phyloP scores from a whole-genome alignment of 2,888 invertebrate species.

The Chirona hameri region DNA sequence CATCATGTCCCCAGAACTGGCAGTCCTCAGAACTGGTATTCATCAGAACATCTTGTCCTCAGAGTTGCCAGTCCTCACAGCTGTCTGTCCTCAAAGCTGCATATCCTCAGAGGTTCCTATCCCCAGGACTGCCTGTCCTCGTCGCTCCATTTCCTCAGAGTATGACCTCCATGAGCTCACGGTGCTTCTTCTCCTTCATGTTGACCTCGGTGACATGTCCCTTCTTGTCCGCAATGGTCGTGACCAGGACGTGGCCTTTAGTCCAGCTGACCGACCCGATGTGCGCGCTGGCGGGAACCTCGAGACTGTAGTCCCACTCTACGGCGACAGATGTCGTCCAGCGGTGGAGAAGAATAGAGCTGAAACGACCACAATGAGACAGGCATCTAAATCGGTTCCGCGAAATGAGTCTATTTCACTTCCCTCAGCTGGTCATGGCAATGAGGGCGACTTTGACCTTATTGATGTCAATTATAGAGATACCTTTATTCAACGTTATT shows the following conservation, averaged over 20 bases:
- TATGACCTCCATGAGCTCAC: slow-evolving; percentile 23
- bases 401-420: too few relatives aligned
- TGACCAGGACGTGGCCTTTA: background rate
- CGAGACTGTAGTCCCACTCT: background rate
- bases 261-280: background rate
- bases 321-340: background rate
- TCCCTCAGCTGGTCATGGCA: too few relatives aligned
- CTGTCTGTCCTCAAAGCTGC: too few relatives aligned
- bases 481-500: too few relatives aligned
- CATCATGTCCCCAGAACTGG: too few relatives aligned
- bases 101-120: background rate
- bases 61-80: too few relatives aligned
- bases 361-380: background rate
- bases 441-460: too few relatives aligned
- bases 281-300: background rate
- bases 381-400: too few relatives aligned
- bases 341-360: background rate
- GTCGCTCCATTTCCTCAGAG: background rate
- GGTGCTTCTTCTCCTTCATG: background rate
- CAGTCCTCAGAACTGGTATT: too few relatives aligned
- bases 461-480: too few relatives aligned
- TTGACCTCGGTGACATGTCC: background rate
- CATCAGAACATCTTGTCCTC: too few relatives aligned
- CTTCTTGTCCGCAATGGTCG: background rate
- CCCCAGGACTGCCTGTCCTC: too few relatives aligned